Evolutionary conservation across 2,797 vertebrate genomes (phyloP).

Genomic region (Diplodus puntazzo): DNA sequence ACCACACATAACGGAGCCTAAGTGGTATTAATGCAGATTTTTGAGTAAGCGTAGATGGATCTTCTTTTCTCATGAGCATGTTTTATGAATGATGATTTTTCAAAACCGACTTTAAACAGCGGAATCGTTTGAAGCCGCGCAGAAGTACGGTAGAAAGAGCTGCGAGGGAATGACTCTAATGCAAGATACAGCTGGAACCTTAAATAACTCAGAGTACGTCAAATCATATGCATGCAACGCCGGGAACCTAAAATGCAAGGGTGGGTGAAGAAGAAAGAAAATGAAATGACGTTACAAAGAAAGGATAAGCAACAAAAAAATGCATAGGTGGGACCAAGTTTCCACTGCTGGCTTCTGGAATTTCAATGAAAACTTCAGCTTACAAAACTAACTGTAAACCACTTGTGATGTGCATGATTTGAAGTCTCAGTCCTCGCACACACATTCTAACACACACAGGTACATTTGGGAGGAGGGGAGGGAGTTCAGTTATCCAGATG

Average conservation of each 20-base stretch:
- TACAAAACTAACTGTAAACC: conserved; percentile 45
- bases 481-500: conserved; percentile 71
- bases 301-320: conserved; percentile 51
- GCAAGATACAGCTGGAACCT: not conserved
- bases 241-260: not conserved
- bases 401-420: conserved; percentile 46
- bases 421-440: conserved; percentile 39
- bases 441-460: conserved; percentile 50
- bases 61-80: not conserved
- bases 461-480: conserved; percentile 28
- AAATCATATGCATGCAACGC: not conserved
- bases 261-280: not conserved
- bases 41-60: conserved; percentile 14
- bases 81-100: conserved; percentile 34
- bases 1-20: conserved; percentile 8
- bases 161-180: not conserved
- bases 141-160: not conserved
- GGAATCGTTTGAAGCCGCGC: not conserved
- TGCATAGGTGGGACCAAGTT: conserved; percentile 54
- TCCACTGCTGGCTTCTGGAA: conserved; percentile 29
- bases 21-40: conserved; percentile 1
- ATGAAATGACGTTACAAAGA: conserved; percentile 3
- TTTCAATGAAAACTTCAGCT: conserved; percentile 35
- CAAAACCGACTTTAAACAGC: conserved; percentile 16
- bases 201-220: conserved; percentile 10